phyloP scores from a whole-genome alignment of 53 echinoderm and acorn worm genomes.

The Holothuria leucospilota region DNA sequence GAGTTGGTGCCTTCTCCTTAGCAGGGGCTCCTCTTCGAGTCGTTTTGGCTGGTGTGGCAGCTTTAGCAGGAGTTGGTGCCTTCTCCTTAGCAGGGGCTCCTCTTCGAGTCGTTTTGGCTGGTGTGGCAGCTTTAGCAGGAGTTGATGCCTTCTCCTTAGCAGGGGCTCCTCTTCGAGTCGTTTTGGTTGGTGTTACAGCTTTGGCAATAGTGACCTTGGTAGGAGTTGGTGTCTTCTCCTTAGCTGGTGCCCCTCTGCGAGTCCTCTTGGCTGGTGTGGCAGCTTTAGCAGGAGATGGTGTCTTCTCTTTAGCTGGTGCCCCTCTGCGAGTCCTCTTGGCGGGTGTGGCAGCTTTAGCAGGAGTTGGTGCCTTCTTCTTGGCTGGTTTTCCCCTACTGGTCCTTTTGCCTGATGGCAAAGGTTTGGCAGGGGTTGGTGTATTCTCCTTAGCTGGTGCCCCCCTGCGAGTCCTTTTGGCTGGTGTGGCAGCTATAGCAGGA shows the following conservation, averaged over 20 bases:
- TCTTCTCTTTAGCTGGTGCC: slow-evolving; percentile 46
- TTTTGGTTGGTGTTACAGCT: slow-evolving; percentile 60
- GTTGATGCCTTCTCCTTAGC: slow-evolving; percentile 14
- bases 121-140: slow-evolving; percentile 24
- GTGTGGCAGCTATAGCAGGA: slow-evolving; percentile 36
- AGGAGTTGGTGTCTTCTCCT: slow-evolving; percentile 2
- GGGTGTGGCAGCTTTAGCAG: neutral
- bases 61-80: slow-evolving; percentile 12
- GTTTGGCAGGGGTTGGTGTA: slow-evolving; percentile 55
- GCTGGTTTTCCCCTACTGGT: slow-evolving; percentile 15
- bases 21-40: slow-evolving; percentile 25
- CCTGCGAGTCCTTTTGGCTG: slow-evolving; percentile 43
- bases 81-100: slow-evolving; percentile 46
- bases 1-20: slow-evolving; percentile 20
- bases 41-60: slow-evolving; percentile 62
- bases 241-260: slow-evolving; percentile 18
- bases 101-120: slow-evolving; percentile 34
- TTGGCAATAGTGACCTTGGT: too few species aligned
- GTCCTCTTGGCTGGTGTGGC: slow-evolving; percentile 50
- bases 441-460: slow-evolving; percentile 39
- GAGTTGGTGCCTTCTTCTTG: slow-evolving; percentile 18
- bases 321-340: slow-evolving; percentile 33
- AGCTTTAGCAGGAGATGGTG: slow-evolving; percentile 31
- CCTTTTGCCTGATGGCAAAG: slow-evolving; percentile 61
- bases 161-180: slow-evolving; percentile 23